These are phyloP conservation scores for Phyllostomus hastatus DNA, from an alignment of 2,113 vertebrate genomes.

Conservation along the genomic window DNA sequence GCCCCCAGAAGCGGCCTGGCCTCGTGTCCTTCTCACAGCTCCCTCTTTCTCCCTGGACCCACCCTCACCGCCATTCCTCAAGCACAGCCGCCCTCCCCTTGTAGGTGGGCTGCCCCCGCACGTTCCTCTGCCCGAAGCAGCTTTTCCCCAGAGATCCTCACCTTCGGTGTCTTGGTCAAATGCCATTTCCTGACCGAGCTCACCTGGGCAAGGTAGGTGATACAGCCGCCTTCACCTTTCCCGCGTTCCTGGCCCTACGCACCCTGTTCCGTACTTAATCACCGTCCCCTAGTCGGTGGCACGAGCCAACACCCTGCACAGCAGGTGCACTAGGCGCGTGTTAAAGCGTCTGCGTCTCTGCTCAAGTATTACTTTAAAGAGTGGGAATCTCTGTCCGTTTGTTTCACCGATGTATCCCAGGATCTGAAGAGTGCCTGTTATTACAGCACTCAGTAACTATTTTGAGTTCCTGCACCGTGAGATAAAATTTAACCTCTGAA, in stretches of 20 bases:
- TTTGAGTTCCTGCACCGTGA: background rate
- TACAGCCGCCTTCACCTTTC: accelerated
- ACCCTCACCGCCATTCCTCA: accelerated
- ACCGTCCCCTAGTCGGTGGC: background rate
- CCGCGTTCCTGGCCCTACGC: background rate
- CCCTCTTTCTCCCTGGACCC: background rate
- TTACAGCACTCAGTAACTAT: background rate
- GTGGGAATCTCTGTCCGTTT: background rate
- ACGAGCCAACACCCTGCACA: background rate
- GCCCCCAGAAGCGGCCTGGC: accelerated
- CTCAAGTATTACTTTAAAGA: background rate
- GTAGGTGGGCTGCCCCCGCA: background rate
- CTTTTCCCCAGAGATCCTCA: background rate
- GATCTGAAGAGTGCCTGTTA: background rate
- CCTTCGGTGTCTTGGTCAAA: background rate
- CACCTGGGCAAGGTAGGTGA: background rate
- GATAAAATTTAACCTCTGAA: background rate
- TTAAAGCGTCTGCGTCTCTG: background rate
- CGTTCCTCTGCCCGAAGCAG: background rate
- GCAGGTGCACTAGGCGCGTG: background rate
- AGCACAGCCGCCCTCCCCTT: background rate
- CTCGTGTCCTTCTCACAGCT: too few species aligned
- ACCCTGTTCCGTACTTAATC: background rate
- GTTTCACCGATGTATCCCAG: background rate
- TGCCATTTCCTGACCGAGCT: background rate